Conservation (phyloP, 2,113 vertebrate genomes). For the Corydoras sp. region DNA sequence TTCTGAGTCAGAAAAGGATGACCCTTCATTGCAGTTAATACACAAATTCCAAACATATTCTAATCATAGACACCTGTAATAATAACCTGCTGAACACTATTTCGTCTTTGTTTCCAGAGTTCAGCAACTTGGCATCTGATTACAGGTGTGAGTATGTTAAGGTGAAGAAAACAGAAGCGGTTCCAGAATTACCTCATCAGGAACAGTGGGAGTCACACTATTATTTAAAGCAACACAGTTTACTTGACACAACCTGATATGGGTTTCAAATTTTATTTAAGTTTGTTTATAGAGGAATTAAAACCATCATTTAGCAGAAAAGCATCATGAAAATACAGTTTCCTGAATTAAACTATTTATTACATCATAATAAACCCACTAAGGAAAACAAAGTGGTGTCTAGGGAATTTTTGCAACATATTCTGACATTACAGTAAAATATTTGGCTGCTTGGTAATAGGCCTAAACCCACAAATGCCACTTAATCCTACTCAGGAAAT, state of each 20-base stretch:
- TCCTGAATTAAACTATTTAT: no score
- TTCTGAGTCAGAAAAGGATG: slow-evolving; percentile 17
- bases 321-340: no score
- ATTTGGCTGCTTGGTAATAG: no score
- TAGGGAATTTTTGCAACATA: no score
- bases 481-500: no score
- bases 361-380: no score
- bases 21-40: background rate
- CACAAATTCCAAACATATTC: slow-evolving; percentile 4
- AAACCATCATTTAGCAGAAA: slow-evolving; percentile 31
- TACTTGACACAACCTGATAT: slow-evolving; percentile 40
- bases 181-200: slow-evolving; percentile 54
- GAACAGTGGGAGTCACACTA: slow-evolving; percentile 38
- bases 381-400: no score
- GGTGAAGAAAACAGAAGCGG: slow-evolving; percentile 39
- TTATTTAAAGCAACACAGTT: slow-evolving; percentile 39
- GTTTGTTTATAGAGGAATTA: no score
- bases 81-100: slow-evolving; percentile 8
- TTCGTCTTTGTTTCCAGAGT: slow-evolving; percentile 48
- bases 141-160: slow-evolving; percentile 47
- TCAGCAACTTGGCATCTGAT: slow-evolving; percentile 43
- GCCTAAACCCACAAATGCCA: no score
- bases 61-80: slow-evolving; percentile 11
- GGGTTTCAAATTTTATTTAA: slow-evolving; percentile 56
- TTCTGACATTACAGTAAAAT: no score